Base-by-base conservation (phyloP, 2,888 invertebrate genomes). In the Yponomeuta evonymella region DNA sequence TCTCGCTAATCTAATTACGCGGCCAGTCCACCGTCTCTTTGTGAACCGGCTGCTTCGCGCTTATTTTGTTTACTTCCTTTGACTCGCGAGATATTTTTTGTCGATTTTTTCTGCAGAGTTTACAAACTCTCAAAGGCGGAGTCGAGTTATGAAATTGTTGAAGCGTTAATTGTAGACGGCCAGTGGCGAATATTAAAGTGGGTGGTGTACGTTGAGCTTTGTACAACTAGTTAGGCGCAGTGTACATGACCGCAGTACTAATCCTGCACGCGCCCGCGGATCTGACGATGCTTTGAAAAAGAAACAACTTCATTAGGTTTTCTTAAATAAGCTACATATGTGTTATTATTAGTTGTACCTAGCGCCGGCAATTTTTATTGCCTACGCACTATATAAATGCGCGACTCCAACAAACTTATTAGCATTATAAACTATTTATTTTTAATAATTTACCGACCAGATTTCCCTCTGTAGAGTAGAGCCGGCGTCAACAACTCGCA, bases 111-210 rank as follows among this genome's bases (percentile, higher is more conserved):
- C 82, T 81, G 78, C 78, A 75, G 82, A 82, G 79, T 80, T 80
- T 79, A 78, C 74, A 79, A 76, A 76, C 80, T 84, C 87, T 90
- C 90, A 90, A 91, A 91, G 90, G 88, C 89, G 83, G 82, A 83
- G 78, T 78, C 80, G 87, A 90, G 91, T 91, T 91, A 88, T 90
- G 88, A 89, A 89, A 89, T 90, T 88, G 90, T 91, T 91, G 78
- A 80, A 90, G 89, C 91, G 90, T 90, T 89, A 89, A 90, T 89
- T 89, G 89, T 88, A 89, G 89, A 89, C 87, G 90, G 82, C 90
- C 90, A 85, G 87, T 82, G 82, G 87, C 86, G 90, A 90, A 91
- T 90, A 89, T 90, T 88, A 90, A 91, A 89, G 86, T 83, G 86
- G 84, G 78, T 77, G 79, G 80, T 79, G 84, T 81, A 79, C 83